phyloP scores from a whole-genome alignment of 2,113 vertebrate genomes.

The Coryphaenoides rupestris region DNA sequence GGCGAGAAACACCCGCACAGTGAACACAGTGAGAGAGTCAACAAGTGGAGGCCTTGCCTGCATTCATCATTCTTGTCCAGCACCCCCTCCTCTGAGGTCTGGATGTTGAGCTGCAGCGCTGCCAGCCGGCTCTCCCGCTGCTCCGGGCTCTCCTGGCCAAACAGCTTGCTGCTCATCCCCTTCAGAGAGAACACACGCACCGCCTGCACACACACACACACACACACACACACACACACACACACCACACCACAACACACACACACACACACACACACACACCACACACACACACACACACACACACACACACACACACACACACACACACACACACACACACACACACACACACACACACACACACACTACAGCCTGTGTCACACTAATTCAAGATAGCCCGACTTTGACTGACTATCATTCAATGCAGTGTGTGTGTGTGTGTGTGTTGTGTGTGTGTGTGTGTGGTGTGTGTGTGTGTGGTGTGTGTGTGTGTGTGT shows the following conservation, averaged over 20 bases:
- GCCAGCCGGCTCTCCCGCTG: slow-evolving; percentile 86
- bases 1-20: slow-evolving; percentile 17
- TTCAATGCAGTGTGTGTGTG: background rate
- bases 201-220: slow-evolving; percentile 67
- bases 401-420: too few species aligned
- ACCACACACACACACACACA: background rate
- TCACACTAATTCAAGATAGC: too few species aligned
- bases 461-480: slow-evolving; percentile 5
- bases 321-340: background rate
- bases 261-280: background rate
- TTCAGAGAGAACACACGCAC: slow-evolving; percentile 90
- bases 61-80: slow-evolving; percentile 83
- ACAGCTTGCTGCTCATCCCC: slow-evolving; percentile 92
- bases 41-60: slow-evolving; percentile 68
- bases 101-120: slow-evolving; percentile 83
- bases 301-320: background rate
- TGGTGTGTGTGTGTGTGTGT: background rate
- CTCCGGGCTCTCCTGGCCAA: slow-evolving; percentile 89
- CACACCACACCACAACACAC: background rate
- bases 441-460: background rate
- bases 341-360: slow-evolving; percentile 9
- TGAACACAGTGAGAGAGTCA: too few species aligned
- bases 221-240: background rate
- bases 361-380: background rate
- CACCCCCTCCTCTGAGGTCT: slow-evolving; percentile 81